Percentiles rank a stretch among this genome's conserved stretches.
phyloP scores from a whole-genome alignment of 2,888 invertebrate genomes.

The Drosophila paramelanica region DNA sequence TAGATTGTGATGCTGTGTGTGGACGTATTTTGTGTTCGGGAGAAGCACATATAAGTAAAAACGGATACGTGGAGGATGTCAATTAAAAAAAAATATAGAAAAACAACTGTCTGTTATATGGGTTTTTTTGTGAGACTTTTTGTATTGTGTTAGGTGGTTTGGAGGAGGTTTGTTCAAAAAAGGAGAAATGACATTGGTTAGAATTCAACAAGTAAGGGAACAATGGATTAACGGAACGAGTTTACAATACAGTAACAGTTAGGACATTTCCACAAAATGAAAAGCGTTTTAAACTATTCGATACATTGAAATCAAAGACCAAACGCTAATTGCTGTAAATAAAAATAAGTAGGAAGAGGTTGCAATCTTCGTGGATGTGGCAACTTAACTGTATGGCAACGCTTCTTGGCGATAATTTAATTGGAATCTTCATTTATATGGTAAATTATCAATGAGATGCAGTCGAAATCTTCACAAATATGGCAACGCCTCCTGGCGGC shows the following conservation, averaged over 20 bases:
- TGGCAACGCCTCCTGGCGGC: conserved; percentile 4
- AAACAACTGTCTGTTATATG: background rate
- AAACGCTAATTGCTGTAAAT: conserved; percentile 11
- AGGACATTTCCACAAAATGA: too few relatives aligned
- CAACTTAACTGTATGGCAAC: background rate
- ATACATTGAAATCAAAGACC: conserved; percentile 2
- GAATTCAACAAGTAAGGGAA: background rate
- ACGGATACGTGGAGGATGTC: background rate
- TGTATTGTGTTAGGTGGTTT: background rate
- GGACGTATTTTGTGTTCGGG: background rate
- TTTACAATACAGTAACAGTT: too few relatives aligned
- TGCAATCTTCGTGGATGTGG: background rate
- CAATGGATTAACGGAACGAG: background rate
- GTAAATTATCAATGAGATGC: background rate
- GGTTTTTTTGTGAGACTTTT: conserved; percentile 1
- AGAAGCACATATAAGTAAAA: background rate
- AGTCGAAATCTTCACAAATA: background rate
- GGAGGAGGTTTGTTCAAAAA: background rate
- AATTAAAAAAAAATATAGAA: background rate
- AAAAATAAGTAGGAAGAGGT: background rate
- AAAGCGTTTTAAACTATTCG: too few relatives aligned
- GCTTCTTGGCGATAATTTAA: background rate
- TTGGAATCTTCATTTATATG: background rate
- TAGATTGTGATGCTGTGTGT: background rate
- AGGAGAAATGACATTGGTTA: background rate